Percentiles rank a stretch among this genome's conserved stretches.
phyloP scores from a whole-genome alignment of 2,797 vertebrate species.

The Galaxias olidus region DNA sequence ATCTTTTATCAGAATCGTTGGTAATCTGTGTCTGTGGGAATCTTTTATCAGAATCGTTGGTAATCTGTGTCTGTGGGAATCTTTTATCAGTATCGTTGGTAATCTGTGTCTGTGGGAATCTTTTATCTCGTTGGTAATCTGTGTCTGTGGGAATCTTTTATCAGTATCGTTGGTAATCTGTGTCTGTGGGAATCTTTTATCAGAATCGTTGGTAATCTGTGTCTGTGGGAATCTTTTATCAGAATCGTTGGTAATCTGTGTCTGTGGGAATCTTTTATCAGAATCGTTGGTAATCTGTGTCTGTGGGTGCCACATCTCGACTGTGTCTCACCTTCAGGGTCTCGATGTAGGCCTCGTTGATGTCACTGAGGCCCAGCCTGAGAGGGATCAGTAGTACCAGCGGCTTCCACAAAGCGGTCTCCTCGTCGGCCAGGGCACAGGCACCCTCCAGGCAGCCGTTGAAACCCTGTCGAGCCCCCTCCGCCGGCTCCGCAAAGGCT shows the following conservation, averaged over 20 bases:
- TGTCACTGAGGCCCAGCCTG: slow-evolving; percentile 93
- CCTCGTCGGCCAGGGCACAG: slow-evolving; percentile 71
- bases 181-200: no score
- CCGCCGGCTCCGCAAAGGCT: slow-evolving; percentile 62
- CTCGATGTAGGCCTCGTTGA: slow-evolving; percentile 96
- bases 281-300: background rate
- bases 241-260: no score
- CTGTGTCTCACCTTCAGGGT: slow-evolving; percentile 86
- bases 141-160: no score
- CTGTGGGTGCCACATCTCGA: background rate
- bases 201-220: no score
- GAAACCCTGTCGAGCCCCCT: slow-evolving; percentile 62
- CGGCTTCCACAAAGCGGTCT: slow-evolving; percentile 84
- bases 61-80: no score
- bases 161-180: no score
- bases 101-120: no score
- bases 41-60: no score
- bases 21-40: background rate
- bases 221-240: no score
- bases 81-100: no score
- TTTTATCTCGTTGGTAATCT: no score
- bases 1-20: background rate
- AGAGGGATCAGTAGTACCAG: slow-evolving; percentile 96
- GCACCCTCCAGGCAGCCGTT: slow-evolving; percentile 86
- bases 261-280: background rate